Percentiles rank a stretch among this genome's conserved stretches.
phyloP scores from a whole-genome alignment of 37 sponge, comb jelly and placozoan species.

The Halichondria panicea region DNA sequence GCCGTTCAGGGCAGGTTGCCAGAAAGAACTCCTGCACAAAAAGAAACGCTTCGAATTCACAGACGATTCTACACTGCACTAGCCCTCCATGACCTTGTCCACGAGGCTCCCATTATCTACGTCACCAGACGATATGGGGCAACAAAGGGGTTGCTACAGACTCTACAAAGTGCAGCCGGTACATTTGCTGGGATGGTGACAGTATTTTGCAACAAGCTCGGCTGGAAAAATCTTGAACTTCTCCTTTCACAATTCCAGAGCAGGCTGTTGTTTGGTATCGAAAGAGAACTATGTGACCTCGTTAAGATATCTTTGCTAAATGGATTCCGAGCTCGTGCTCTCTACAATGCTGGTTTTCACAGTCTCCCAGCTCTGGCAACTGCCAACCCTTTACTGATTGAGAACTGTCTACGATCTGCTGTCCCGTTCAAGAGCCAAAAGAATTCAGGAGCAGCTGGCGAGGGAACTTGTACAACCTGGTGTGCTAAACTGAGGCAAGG shows the following conservation, averaged over 20 bases:
- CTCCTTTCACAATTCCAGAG: conserved; percentile 95
- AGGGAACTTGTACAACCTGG: conserved; percentile 50
- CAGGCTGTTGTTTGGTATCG: conserved; percentile 91
- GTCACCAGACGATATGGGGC: conserved; percentile 81
- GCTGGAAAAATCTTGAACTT: conserved; percentile 89
- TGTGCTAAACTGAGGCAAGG: conserved; percentile 72
- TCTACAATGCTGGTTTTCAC: conserved; percentile 94
- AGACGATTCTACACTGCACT: conserved; percentile 88
- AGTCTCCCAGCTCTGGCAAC: conserved; percentile 81
- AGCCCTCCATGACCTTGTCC: conserved; percentile 89
- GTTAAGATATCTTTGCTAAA: conserved; percentile 87
- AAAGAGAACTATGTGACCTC: conserved; percentile 91
- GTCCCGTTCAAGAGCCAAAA: conserved; percentile 85
- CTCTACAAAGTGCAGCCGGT: conserved; percentile 89
- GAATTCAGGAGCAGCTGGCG: neutral
- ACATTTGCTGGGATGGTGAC: conserved; percentile 98
- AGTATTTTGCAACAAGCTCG: conserved; percentile 87
- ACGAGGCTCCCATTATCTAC: conserved; percentile 76
- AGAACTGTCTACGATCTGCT: conserved; percentile 69
- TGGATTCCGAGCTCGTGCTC: conserved; percentile 83
- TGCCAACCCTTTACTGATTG: conserved; percentile 71
- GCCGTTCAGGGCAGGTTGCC: conserved; percentile 72
- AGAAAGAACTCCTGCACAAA: conserved; percentile 54
- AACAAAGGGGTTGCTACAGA: conserved; percentile 91
- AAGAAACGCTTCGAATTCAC: conserved; percentile 58